Evolutionary conservation across 2,888 invertebrate genomes (phyloP).

Genomic region (Venusia cambrica): DNA sequence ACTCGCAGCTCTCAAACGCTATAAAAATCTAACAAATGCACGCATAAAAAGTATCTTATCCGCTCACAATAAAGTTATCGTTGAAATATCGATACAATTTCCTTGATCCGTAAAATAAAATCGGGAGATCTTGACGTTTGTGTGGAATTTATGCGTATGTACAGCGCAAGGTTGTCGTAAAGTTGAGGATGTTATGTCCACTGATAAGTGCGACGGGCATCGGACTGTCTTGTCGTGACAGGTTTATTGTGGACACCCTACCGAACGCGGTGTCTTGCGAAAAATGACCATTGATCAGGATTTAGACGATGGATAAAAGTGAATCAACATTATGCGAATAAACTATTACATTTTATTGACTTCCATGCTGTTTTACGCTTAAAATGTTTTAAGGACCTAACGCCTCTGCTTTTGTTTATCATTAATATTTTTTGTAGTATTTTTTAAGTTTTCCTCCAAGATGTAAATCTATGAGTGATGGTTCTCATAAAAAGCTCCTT

Average conservation of each 20-base stretch:
- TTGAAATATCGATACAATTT: conserved; percentile 78
- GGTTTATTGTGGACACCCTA: conserved; percentile 77
- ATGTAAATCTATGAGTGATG: too few species aligned
- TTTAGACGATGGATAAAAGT: conserved; percentile 26
- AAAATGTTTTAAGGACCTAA: too few species aligned
- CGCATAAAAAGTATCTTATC: conserved; percentile 69
- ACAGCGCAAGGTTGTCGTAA: conserved; percentile 70
- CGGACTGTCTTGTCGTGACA: conserved; percentile 66
- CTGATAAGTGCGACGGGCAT: conserved; percentile 74
- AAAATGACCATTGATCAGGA: conserved; percentile 38
- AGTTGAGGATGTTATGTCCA: conserved; percentile 74
- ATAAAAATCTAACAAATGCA: conserved; percentile 61
- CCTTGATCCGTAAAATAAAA: conserved; percentile 77
- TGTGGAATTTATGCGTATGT: conserved; percentile 70
- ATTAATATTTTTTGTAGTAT: too few species aligned
- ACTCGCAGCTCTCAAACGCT: conserved; percentile 42
- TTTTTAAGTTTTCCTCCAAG: too few species aligned
- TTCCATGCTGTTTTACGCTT: conserved; percentile 4
- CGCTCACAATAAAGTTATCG: conserved; percentile 68
- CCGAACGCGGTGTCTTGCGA: conserved; percentile 57
- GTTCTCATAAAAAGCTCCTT: too few species aligned
- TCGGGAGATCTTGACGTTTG: conserved; percentile 66
- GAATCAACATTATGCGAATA: conserved; percentile 23
- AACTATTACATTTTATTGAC: conserved; percentile 19
- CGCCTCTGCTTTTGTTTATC: too few species aligned